Base-by-base conservation (phyloP, 2,888 invertebrate species). In the Amorpha juglandis region DNA sequence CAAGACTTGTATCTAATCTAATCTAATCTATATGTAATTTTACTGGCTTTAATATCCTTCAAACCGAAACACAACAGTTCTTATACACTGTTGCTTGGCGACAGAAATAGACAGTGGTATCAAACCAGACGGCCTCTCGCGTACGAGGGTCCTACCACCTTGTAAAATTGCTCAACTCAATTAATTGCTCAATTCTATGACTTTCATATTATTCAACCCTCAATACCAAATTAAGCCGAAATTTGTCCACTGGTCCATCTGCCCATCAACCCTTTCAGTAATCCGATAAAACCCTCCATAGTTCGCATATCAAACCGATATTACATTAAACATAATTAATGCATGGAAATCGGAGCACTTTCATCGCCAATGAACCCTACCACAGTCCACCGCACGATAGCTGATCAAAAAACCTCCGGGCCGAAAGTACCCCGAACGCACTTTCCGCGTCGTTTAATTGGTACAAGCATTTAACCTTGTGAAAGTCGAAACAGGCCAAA, bases 401-500 rank as follows among this genome's bases (percentile, higher is more conserved):
- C 79, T 79, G 81, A 81, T 82, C 81, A 78, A 81, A 82, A 81
- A 82, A 80, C 69, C 71, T 73, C 67, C 72, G 78, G 79, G 75
- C 74, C 78, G 78, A 79, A 83, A 84, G 86, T 81, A 82, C 70
- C n/a, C 77, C 76, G 71, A 77, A 82, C 83, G 86, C 87, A 89
- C 88, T 89, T 91, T 91, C 86, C 90, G 88, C 90, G 83, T 84
- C 89, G 85, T 82, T 90, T 92, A 91, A 91, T 92, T 91, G 91
- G 85, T 84, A 83, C 86, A 84, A 88, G 86, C 89, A 83, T 88
- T 87, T 86, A 84, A 81, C 78, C 81, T 82, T 82, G 79, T 83
- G 87, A 88, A 90, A 91, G 89, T 89, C 85, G 88, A 86, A 87
- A 84, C 45, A 87, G 38, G 81, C 81, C 84, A 90, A 92, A 91